These are phyloP conservation scores for Pristionchus fissidentatus DNA, from an alignment of 2,888 invertebrate species.

Conservation along the genomic window DNA sequence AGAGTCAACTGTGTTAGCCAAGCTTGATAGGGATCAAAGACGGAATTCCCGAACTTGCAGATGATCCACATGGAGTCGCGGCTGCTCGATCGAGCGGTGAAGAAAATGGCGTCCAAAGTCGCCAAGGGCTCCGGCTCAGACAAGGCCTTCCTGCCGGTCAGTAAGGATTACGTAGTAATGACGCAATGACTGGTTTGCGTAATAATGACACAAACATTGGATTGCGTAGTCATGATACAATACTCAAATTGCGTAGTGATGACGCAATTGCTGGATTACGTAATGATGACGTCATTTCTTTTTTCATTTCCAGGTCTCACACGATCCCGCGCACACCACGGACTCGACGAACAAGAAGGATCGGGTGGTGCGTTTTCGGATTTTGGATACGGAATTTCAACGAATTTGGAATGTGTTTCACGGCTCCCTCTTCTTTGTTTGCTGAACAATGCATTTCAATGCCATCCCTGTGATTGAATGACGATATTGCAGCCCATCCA, in stretches of 20 bases:
- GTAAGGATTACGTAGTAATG: background rate
- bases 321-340: slow-evolving; percentile 6
- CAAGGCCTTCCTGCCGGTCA: background rate
- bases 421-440: too few relatives aligned
- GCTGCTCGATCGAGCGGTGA: slow-evolving; percentile 13
- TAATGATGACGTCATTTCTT: background rate
- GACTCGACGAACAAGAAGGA: slow-evolving; percentile 41
- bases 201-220: too few relatives aligned
- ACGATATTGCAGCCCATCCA: background rate
- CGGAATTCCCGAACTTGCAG: background rate
- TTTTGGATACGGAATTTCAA: background rate
- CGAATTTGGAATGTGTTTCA: background rate
- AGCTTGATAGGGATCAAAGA: background rate
- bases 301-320: background rate
- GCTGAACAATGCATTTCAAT: too few relatives aligned
- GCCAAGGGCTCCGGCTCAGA: background rate
- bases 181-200: background rate
- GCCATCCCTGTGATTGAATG: too few relatives aligned
- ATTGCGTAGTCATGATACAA: background rate
- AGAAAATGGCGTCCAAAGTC: background rate
- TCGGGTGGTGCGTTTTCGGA: slow-evolving; percentile 25
- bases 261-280: background rate
- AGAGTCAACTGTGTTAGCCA: background rate
- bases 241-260: background rate
- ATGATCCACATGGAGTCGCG: slow-evolving; percentile 13